Base-by-base conservation (phyloP, 2,888 invertebrate genomes). In the Seira ritae region DNA sequence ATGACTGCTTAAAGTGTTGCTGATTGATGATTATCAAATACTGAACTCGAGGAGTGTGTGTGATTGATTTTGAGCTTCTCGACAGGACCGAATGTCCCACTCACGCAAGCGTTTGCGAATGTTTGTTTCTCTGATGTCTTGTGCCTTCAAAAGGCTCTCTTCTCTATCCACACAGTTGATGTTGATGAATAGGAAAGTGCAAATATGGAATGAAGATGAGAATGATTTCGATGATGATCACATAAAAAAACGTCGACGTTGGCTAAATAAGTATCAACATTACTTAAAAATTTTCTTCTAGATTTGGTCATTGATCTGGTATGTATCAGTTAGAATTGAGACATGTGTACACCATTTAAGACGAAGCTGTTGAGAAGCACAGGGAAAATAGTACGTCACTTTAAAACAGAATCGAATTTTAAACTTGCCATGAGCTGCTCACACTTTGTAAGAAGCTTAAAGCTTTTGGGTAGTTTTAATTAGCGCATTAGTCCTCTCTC, bases 271-370 rank as follows among this genome's bases (percentile, higher is more conserved):
- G 15, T 50, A n/a, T 62, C 62, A 62, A 20, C 20, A 62, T 10
- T 20, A 22, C 42, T 20, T 55, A 3, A 55, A 3, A 8, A 6
- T 19, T 19, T 62, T 22, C 62, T 62, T 62, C 62, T 67, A 22
- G 55, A 72, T 74, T 75, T 75, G 75, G 75, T 75, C 75, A 75
- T 22, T 75, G 75, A 67, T 75, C 75, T 75, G 65, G 24, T 75
- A 42, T 50, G 22, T 68, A 62, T 4, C 62, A 20, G 20, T 62
- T 15, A 31, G 8, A n/a, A n/a, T n/a, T n/a, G n/a, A n/a, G n/a
- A n/a, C n/a, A 31, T 31, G 8, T 31, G 31, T 31, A 31, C 2
- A 17, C 55, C 42, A 42, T 42, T 42, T 42, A 55, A 55, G 55
- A 12, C 31, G 8, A 31, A 4, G 31, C n/a, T n/a, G n/a, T n/a